Percentiles rank a stretch among this genome's conserved stretches.
Evolutionary conservation across 2,888 invertebrate species (phyloP).

Genomic region (Therioaphis trifolii): DNA sequence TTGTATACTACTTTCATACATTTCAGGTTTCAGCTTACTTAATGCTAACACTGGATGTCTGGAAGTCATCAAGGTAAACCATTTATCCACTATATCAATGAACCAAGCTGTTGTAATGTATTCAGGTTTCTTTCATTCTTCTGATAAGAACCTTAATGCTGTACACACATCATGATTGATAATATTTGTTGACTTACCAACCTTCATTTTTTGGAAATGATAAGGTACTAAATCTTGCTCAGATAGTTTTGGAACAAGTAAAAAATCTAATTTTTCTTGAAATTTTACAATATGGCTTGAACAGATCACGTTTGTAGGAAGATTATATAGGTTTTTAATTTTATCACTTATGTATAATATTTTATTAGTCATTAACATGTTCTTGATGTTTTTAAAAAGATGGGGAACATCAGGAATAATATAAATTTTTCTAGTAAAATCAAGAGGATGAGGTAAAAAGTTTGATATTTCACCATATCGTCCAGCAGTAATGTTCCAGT

Average conservation of each 20-base stretch:
- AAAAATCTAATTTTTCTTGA: constrained; percentile 12
- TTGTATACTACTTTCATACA: background rate
- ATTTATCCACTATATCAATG: background rate
- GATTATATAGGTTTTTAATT: background rate
- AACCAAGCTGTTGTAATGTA: constrained; percentile 23
- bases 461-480: constrained; percentile 3
- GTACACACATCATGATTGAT: background rate
- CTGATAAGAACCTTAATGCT: background rate
- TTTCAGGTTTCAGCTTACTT: background rate
- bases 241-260: constrained; percentile 9
- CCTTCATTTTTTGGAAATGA: constrained; percentile 4
- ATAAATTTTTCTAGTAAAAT: background rate
- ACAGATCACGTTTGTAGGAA: constrained; percentile 21
- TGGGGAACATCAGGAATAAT: constrained; percentile 20
- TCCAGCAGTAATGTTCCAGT: constrained; percentile 15
- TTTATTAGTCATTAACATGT: constrained; percentile 4
- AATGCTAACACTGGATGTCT: background rate
- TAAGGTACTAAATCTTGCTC: constrained; percentile 2
- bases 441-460: background rate
- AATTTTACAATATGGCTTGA: constrained; percentile 6
- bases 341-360: background rate
- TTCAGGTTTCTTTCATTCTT: constrained; percentile 2
- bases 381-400: constrained; percentile 25
- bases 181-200: constrained; percentile 1
- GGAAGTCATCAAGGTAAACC: constrained; percentile 3